Percentiles rank a stretch among this genome's conserved stretches.
phyloP scores from a whole-genome alignment of 2,888 invertebrate genomes.

The Drosophila cracens region DNA sequence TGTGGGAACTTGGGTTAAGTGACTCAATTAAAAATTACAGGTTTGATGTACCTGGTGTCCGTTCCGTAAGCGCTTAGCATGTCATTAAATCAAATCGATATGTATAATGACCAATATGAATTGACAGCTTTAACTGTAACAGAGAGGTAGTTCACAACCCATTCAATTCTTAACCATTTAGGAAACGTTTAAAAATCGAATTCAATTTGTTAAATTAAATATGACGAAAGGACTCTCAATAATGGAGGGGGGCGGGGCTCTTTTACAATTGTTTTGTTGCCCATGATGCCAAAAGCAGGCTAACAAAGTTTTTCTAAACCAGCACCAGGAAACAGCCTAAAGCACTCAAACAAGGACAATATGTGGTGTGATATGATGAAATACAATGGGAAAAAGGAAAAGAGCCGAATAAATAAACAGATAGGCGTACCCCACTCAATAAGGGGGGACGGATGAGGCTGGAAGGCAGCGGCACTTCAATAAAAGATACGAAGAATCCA shows the following conservation, averaged over 20 bases:
- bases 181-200: constrained; percentile 25
- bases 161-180: constrained; percentile 18
- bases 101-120: not conserved
- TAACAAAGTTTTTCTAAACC: constrained; percentile 76
- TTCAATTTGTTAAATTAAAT: constrained; percentile 35
- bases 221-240: constrained; percentile 13
- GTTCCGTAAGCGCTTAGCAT: constrained; percentile 15
- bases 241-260: not conserved
- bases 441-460: not conserved
- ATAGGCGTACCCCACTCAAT: constrained; percentile 30
- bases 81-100: constrained; percentile 20
- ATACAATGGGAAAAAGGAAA: constrained; percentile 11
- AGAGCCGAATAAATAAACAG: constrained; percentile 68
- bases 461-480: constrained; percentile 3
- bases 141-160: not conserved
- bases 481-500: constrained; percentile 43
- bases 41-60: constrained; percentile 12
- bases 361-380: constrained; percentile 39
- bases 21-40: constrained; percentile 40
- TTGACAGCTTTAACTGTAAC: constrained; percentile 3
- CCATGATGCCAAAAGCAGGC: constrained; percentile 70
- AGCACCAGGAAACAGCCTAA: constrained; percentile 54
- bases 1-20: constrained; percentile 11
- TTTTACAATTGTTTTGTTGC: constrained; percentile 17
- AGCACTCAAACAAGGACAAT: constrained; percentile 58